These are phyloP conservation scores for Arizona elegans DNA, from an alignment of 2,113 vertebrate species.

Conservation along the genomic window DNA sequence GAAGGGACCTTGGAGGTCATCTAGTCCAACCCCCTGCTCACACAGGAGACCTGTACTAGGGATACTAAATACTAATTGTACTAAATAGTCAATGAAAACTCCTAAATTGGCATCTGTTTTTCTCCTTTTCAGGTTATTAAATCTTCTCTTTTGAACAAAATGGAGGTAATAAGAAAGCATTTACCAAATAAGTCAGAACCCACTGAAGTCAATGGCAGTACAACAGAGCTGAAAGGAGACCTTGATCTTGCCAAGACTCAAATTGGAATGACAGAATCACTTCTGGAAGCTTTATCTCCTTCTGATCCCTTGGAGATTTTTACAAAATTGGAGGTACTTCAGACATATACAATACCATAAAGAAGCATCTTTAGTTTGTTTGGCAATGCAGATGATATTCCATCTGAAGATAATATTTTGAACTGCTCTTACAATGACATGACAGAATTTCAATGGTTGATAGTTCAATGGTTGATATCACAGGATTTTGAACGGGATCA, in stretches of 20 bases:
- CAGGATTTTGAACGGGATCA: background rate
- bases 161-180: constrained; percentile 62
- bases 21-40: too few species aligned
- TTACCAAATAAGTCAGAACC: constrained; percentile 32
- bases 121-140: constrained; percentile 73
- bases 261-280: constrained; percentile 75
- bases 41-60: too few species aligned
- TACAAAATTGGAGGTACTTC: constrained; percentile 74
- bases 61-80: too few species aligned
- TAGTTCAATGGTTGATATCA: background rate
- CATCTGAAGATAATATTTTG: background rate
- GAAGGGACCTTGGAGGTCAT: too few species aligned
- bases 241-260: constrained; percentile 72
- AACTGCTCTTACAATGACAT: background rate
- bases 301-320: constrained; percentile 77
- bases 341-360: background rate
- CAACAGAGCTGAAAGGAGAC: constrained; percentile 67
- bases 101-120: background rate
- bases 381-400: background rate
- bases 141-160: constrained; percentile 70
- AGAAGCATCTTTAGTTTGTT: background rate
- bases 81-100: constrained; percentile 5
- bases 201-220: constrained; percentile 28
- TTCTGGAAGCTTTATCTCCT: constrained; percentile 73
- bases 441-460: background rate